Base-by-base conservation (phyloP, 2,113 vertebrate species). In the Vidua chalybeata region DNA sequence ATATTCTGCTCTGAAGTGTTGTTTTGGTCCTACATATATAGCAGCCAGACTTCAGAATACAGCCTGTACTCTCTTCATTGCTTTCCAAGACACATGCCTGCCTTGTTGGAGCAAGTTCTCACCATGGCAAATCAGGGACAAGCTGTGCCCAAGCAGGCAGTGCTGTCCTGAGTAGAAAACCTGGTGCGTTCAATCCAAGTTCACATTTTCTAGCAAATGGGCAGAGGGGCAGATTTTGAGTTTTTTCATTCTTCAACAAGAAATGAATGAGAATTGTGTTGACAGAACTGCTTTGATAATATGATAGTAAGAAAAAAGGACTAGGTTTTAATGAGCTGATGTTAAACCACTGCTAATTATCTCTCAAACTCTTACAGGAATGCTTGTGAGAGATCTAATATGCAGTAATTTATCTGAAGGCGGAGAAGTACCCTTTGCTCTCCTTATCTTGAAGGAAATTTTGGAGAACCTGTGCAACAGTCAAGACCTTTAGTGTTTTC, bases 311-410 rank as follows among this genome's bases (percentile, higher is more conserved):
- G 43, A 90, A 66, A 73, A 82, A 83, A 78, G 35, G 66, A 43
- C 80, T 96, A 52, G 21, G 54, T 72, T 95, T 79, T 93, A 96
- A 94, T 90, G 73, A 96, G 83, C 49, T 84, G 68, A 45, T 95
- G 37, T 89, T 95, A 87, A 94, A 46, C 69, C 48, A 54, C 68
- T 20, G 13, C 91, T 94, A 89, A 94, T 94, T 95, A 80, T 80
- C 49, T 89, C 39, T 72, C 39, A 75, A 30, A 48, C 51, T 87
- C 58, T 93, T 89, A 46, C 0, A 85, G 71, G 51, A 91, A 14
- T 75, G n/a, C 43, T 67, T 69, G 41, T 52, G 82, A 87, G 78
- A 86, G 51, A 71, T 67, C 55, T 94, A 80, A 88, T 67, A 61
- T 2, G 37, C 62, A 58, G 56, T 90, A 64, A 82, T 84, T 81